A percentile compares a stretch with the other conserved stretches of the same genome.
Evolutionary conservation across 37 sponge, comb jelly and placozoan genomes (phyloP).

Genomic region (Diacarnus erythraeanus): DNA sequence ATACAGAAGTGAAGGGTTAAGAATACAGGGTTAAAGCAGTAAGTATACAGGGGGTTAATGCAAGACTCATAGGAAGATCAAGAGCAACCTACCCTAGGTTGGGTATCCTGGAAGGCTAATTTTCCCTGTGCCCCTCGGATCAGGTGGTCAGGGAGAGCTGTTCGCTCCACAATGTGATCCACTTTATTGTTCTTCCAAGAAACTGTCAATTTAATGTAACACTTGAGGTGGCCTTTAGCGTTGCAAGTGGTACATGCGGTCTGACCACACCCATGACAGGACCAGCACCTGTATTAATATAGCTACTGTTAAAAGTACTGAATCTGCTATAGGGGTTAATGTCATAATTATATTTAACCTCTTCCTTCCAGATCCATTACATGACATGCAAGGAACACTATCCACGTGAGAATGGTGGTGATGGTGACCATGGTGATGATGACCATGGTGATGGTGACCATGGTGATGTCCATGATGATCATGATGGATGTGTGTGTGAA

Average conservation of each 20-base stretch:
- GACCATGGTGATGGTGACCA: conserved; percentile 47
- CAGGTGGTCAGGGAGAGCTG: conserved; percentile 67
- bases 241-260: conserved; percentile 43
- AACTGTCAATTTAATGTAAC: conserved; percentile 65
- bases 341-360: conserved; percentile 41
- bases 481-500: conserved; percentile 27
- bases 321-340: no score
- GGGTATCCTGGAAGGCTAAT: conserved; percentile 57
- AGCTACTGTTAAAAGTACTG: no score
- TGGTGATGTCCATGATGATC: conserved; percentile 58
- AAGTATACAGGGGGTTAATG: no score
- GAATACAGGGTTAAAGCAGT: no score
- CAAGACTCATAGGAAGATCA: background rate
- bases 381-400: conserved; percentile 42
- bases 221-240: conserved; percentile 42
- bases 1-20: no score
- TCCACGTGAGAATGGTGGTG: conserved; percentile 53
- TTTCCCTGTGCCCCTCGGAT: conserved; percentile 54
- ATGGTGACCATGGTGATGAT: conserved; percentile 46
- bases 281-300: conserved; percentile 63
- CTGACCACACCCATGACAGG: conserved; percentile 68
- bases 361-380: conserved; percentile 68
- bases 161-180: conserved; percentile 75
- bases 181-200: conserved; percentile 47
- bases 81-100: conserved; percentile 60